Evolutionary conservation across 2,113 vertebrate genomes (phyloP).

Genomic region (Protobothrops flavoviridis): DNA sequence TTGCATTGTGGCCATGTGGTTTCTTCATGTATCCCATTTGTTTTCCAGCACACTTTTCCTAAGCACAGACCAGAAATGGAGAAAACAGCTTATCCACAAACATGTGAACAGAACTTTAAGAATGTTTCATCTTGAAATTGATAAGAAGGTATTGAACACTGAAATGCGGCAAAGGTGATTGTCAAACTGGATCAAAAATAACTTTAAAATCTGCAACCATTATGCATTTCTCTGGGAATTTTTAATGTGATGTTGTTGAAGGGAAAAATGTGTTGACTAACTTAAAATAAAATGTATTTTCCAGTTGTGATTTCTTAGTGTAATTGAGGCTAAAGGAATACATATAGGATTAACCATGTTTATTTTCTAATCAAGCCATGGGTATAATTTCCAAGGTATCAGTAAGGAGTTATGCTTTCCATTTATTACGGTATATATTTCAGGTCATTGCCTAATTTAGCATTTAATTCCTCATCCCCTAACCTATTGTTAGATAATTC

Average conservation of each 20-base stretch:
- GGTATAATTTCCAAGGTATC: not conserved
- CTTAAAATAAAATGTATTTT: not conserved
- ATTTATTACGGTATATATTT: not conserved
- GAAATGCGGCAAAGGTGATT: not conserved
- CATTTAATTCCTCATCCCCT: not conserved
- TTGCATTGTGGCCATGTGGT: not conserved
- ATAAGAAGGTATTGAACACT: not conserved
- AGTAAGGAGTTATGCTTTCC: not conserved
- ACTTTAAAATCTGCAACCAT: not conserved
- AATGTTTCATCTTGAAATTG: not conserved
- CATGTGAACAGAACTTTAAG: not conserved
- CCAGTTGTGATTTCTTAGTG: not conserved
- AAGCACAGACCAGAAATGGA: not conserved
- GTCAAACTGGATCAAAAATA: not conserved
- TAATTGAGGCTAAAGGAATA: not conserved
- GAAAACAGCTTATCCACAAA: not conserved
- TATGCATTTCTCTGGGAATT: not conserved
- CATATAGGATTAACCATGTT: not conserved
- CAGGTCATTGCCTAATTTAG: not conserved
- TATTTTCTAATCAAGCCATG: not conserved
- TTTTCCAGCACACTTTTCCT: not conserved
- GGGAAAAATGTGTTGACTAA: not conserved
- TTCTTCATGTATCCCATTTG: not conserved
- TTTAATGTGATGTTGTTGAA: not conserved
- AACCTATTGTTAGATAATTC: not conserved